These are phyloP conservation scores for Aphidoletes aphidimyza DNA, from an alignment of 2,888 invertebrate species.

Conservation along the genomic window DNA sequence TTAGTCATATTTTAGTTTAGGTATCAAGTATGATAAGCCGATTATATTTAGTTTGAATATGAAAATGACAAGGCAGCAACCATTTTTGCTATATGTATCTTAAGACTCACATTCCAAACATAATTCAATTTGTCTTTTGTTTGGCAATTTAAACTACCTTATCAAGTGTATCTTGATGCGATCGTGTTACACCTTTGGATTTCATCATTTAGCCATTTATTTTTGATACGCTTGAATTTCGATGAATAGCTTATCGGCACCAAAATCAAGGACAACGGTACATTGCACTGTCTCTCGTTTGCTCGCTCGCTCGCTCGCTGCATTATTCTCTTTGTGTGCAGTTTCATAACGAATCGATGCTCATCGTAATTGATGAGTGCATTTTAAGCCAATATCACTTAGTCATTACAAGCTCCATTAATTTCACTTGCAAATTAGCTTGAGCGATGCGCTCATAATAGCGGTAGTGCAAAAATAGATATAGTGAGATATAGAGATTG, in stretches of 20 bases:
- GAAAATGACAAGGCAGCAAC: background rate
- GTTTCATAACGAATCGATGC: background rate
- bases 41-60: background rate
- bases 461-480: background rate
- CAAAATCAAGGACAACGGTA: background rate
- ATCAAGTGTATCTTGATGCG: too few relatives aligned
- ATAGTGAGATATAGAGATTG: too few relatives aligned
- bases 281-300: background rate
- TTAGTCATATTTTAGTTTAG: background rate
- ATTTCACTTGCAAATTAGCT: slow-evolving; percentile 18
- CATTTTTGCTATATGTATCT: background rate
- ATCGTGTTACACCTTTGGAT: background rate
- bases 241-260: background rate
- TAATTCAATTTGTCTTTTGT: background rate
- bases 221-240: background rate
- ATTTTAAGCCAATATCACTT: background rate
- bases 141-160: too few relatives aligned
- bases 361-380: background rate
- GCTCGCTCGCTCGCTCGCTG: background rate
- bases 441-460: background rate
- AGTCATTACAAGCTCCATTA: slow-evolving; percentile 12
- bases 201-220: slow-evolving; percentile 25
- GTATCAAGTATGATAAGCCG: background rate
- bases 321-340: background rate
- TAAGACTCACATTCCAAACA: background rate